Conservation (phyloP, 2,888 invertebrate genomes). For the Pollenia labialis region DNA sequence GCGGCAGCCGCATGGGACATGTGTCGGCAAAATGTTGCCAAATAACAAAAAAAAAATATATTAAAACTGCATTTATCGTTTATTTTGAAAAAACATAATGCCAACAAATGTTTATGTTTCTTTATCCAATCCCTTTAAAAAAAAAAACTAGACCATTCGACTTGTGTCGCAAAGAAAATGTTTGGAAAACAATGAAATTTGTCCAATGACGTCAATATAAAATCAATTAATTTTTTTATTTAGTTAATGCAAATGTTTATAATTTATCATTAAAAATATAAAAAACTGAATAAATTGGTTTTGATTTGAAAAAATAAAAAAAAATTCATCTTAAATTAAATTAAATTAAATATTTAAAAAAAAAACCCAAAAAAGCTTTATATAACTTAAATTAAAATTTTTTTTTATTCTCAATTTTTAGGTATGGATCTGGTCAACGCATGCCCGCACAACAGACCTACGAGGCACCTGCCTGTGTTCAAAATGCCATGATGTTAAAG, state of each 20-base stretch:
- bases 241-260: conserved; percentile 26
- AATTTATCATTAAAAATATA: neutral
- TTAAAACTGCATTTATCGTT: conserved; percentile 25
- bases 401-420: conserved; percentile 64
- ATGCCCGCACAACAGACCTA: conserved; percentile 78
- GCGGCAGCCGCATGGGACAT: conserved; percentile 17
- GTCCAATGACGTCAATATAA: conserved; percentile 54
- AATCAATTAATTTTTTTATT: conserved; percentile 5
- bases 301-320: neutral
- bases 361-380: too few species aligned
- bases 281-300: conserved; percentile 6
- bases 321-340: neutral
- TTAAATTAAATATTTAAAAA: neutral
- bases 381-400: neutral
- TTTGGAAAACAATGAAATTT: neutral
- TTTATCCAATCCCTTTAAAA: neutral
- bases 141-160: neutral
- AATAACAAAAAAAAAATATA: conserved; percentile 31
- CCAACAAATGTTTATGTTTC: neutral
- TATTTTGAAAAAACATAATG: neutral
- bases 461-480: conserved; percentile 94
- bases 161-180: conserved; percentile 8
- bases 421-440: conserved; percentile 82
- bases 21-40: conserved; percentile 41
- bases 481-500: conserved; percentile 97